Evolutionary conservation across 2,113 vertebrate genomes (phyloP), one percentile per base, ranked within the genome.

Genomic region (Lates calcarifer): DNA sequence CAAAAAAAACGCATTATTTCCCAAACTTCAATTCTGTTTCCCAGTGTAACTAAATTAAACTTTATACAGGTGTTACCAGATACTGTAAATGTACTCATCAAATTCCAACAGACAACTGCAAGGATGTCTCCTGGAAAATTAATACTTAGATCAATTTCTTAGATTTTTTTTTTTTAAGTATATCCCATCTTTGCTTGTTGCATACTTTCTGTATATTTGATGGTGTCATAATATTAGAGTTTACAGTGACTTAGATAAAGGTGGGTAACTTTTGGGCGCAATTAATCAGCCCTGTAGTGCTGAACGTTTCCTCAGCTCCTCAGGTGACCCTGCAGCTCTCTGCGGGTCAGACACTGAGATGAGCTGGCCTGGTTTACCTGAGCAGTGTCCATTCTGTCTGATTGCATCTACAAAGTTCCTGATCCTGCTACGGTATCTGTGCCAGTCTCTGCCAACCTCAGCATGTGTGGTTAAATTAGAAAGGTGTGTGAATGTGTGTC

Each of bases 391-490:
- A 63, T 24, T 69, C 77, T 26, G 53, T 73, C 71, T 83, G 62
- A 82, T 86, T 88, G 29, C 41, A 47, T 57, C 83, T 18, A 20
- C 65, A 84, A 65, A 51, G 45, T 77, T 83, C 73, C 79, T 81
- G 57, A 71, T 43, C 61, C 41, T 15, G 74, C 24, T 35, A 7
- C 39, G 9, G 37, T 51, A 24, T 41, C 55, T 62, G 53, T 47
- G 18, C n/a, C 28, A 7, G n/a, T n/a, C 31, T 56, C 57, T 69
- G 51, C 10, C 33, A 33, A 35, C 35, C 26, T 47, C 2, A 66
- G 43, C 31, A 17, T 13, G 43, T 39, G 15, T 64, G 47, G 74
- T 62, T 64, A 53, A 8, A 74, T 63, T 9, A 14, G n/a, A n/a
- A n/a, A n/a, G 1, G 3, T 63, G 3, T 56, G 43, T 58, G 17